A percentile compares a stretch with the other conserved stretches of the same genome.
Evolutionary conservation across 2,888 invertebrate species (phyloP).

Genomic region (Physocephala rufipes): DNA sequence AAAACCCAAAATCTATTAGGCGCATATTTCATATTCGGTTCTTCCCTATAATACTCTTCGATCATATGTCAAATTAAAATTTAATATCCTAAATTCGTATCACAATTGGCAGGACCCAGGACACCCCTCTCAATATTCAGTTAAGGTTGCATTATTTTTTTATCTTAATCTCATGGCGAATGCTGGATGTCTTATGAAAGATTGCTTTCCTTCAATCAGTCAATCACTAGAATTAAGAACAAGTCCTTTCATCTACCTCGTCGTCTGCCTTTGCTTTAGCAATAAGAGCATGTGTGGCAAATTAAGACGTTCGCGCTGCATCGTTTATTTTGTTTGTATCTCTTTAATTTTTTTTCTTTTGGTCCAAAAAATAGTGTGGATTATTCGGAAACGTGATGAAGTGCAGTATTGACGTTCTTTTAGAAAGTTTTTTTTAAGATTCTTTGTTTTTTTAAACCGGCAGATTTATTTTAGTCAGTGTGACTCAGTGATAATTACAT

Average conservation of each 20-base stretch:
- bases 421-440: too few relatives aligned
- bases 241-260: background rate
- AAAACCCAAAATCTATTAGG: too few relatives aligned
- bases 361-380: background rate
- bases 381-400: constrained; percentile 3
- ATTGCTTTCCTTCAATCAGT: background rate
- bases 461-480: too few relatives aligned
- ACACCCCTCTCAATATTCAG: constrained; percentile 17
- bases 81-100: constrained; percentile 32
- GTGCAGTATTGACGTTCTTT: too few relatives aligned
- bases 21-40: too few relatives aligned
- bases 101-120: constrained; percentile 33
- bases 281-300: constrained; percentile 28
- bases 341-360: background rate
- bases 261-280: background rate
- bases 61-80: constrained; percentile 3
- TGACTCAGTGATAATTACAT: too few relatives aligned
- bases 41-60: too few relatives aligned
- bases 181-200: background rate
- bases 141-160: constrained; percentile 2
- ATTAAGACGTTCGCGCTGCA: constrained; percentile 31
- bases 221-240: background rate
- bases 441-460: background rate
- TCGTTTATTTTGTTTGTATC: background rate
- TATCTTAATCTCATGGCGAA: background rate